Percentiles rank a stretch among this genome's conserved stretches.
These are phyloP conservation scores for Ptychobarbus kaznakovi DNA, from an alignment of 2,797 vertebrate species.

Conservation along the genomic window DNA sequence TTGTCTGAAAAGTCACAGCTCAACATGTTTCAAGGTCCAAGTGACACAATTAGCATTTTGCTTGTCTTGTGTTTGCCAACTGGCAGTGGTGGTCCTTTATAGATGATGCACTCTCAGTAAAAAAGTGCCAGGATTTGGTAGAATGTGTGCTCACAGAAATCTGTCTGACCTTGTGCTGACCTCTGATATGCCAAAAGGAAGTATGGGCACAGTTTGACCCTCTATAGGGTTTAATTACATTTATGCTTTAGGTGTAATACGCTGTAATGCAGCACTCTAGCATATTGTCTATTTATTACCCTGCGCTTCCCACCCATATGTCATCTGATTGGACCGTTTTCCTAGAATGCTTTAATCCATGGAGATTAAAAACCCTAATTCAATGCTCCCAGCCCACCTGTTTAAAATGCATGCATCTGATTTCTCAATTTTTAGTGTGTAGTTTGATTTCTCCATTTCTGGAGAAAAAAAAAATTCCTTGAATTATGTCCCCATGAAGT, in stretches of 20 bases:
- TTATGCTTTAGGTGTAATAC: slow-evolving; percentile 19
- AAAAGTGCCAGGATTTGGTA: not conserved
- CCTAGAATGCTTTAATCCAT: slow-evolving; percentile 38
- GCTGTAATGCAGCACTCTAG: slow-evolving; percentile 7
- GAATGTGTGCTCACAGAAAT: not conserved
- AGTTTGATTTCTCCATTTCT: not conserved
- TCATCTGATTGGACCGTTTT: slow-evolving; percentile 22
- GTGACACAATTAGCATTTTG: slow-evolving; percentile 36
- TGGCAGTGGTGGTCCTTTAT: not conserved
- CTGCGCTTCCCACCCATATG: not conserved
- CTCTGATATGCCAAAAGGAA: slow-evolving; percentile 2
- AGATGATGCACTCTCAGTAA: not conserved
- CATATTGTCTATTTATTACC: slow-evolving; percentile 36
- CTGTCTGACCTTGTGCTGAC: slow-evolving; percentile 18
- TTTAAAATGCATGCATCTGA: not conserved
- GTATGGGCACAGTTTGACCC: not conserved
- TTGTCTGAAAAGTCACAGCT: slow-evolving; percentile 8
- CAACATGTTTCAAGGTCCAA: slow-evolving; percentile 14
- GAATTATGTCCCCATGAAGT: not conserved
- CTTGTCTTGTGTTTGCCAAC: slow-evolving; percentile 1
- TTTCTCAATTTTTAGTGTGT: not conserved
- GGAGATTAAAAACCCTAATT: slow-evolving; percentile 42
- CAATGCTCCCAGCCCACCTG: not conserved
- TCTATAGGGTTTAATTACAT: slow-evolving; percentile 32
- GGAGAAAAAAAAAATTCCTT: not conserved